Evolutionary conservation across 2,797 vertebrate genomes (phyloP).

Genomic region (Tolypeutes matacus): DNA sequence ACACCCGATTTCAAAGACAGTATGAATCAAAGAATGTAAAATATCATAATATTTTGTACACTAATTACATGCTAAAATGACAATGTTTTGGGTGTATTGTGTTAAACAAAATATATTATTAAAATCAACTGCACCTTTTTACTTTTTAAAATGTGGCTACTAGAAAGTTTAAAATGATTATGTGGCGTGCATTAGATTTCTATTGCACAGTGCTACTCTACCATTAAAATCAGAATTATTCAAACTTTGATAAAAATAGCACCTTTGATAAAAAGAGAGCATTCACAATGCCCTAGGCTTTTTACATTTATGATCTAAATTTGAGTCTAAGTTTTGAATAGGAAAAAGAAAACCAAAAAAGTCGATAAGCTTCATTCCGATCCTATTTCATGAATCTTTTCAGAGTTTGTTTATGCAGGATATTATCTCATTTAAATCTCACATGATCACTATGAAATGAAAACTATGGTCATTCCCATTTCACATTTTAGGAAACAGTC

Average conservation of each 20-base stretch:
- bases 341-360: constrained; percentile 14
- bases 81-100: constrained; percentile 31
- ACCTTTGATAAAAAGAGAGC: neutral
- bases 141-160: neutral
- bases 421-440: neutral
- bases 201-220: neutral
- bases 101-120: constrained; percentile 37
- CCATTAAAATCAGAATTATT: constrained; percentile 21
- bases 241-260: neutral
- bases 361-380: neutral
- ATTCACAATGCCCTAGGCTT: neutral
- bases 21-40: constrained; percentile 13
- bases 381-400: neutral
- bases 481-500: neutral
- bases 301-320: neutral
- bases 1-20: neutral
- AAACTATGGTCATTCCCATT: neutral
- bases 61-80: constrained; percentile 7
- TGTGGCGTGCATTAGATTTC: neutral
- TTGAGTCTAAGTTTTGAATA: constrained; percentile 59
- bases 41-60: neutral
- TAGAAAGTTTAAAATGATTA: too few species aligned
- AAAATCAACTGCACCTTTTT: constrained; percentile 40
- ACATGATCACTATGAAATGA: neutral
- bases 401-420: neutral